Conservation (phyloP, 2,888 invertebrate genomes). For the Elmis aenea region DNA sequence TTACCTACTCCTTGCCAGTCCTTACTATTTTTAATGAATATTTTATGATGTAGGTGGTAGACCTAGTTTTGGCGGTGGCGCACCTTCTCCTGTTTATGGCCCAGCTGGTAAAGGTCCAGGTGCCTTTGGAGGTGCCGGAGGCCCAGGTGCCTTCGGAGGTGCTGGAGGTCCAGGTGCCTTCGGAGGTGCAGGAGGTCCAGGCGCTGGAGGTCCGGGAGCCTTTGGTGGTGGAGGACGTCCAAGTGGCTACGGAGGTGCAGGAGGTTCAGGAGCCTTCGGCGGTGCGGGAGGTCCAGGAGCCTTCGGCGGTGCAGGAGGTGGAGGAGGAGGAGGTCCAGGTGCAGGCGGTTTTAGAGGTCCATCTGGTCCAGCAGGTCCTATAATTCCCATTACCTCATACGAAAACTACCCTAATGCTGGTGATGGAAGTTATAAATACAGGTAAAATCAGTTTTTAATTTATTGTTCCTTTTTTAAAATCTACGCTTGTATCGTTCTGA, state of each 20-base stretch:
- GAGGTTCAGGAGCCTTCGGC: constrained; percentile 21
- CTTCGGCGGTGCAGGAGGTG: constrained; percentile 9
- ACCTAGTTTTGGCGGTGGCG: too few relatives aligned
- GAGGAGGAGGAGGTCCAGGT: constrained; percentile 23
- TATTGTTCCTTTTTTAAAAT: constrained; percentile 1
- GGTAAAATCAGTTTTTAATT: constrained; percentile 30
- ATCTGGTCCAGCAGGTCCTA: constrained; percentile 34
- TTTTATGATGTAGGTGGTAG: too few relatives aligned
- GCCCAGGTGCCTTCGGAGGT: too few relatives aligned
- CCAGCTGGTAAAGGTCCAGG: too few relatives aligned
- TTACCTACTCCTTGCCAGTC: too few relatives aligned
- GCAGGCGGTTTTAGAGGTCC: constrained; percentile 18
- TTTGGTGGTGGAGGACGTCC: constrained; percentile 40
- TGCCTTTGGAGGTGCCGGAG: too few relatives aligned
- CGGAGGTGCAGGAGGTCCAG: too few relatives aligned
- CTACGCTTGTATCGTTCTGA: too few relatives aligned
- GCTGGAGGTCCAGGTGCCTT: neutral
- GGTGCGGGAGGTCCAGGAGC: constrained; percentile 2
- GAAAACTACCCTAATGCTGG: constrained; percentile 56
- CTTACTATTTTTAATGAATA: too few relatives aligned
- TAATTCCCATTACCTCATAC: constrained; percentile 52
- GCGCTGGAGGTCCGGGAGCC: constrained; percentile 47
- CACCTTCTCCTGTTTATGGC: too few relatives aligned
- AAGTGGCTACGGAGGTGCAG: constrained; percentile 27
- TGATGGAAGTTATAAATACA: constrained; percentile 55